phyloP scores from a whole-genome alignment of 2,888 invertebrate species.

The Caenorhabditis zanzibari region DNA sequence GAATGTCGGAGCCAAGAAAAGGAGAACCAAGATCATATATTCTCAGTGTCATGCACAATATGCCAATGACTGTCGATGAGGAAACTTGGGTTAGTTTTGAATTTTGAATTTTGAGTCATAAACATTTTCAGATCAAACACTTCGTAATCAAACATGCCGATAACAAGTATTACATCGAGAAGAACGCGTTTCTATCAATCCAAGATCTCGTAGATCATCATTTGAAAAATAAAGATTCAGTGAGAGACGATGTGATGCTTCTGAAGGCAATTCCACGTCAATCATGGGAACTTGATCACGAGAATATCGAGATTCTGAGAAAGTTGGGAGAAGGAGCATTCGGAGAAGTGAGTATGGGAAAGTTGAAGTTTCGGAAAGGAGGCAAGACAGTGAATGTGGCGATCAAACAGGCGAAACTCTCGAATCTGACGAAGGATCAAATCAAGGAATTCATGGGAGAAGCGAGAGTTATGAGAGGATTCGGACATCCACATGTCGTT shows the following conservation, averaged over 20 bases:
- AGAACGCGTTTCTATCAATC: constrained; percentile 62
- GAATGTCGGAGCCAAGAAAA: constrained; percentile 69
- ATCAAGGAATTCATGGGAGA: constrained; percentile 80
- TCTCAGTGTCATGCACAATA: constrained; percentile 57
- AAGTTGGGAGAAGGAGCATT: constrained; percentile 79
- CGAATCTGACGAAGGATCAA: constrained; percentile 73
- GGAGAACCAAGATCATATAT: constrained; percentile 68
- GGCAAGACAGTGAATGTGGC: constrained; percentile 61
- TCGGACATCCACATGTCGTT: constrained; percentile 76
- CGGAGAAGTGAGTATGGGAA: constrained; percentile 71
- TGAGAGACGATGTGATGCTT: neutral
- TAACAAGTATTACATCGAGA: constrained; percentile 61
- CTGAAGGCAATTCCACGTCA: constrained; percentile 43
- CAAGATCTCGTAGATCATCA: constrained; percentile 49
- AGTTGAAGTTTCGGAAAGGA: constrained; percentile 43
- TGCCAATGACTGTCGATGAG: constrained; percentile 20
- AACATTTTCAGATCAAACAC: constrained; percentile 69
- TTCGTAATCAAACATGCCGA: constrained; percentile 60
- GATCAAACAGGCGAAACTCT: constrained; percentile 73
- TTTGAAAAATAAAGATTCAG: neutral
- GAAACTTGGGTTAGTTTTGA: neutral
- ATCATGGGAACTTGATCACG: constrained; percentile 75
- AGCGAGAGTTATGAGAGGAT: constrained; percentile 77
- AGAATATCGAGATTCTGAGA: constrained; percentile 69
- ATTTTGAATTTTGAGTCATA: neutral